Evolutionary conservation across 2,888 invertebrate species (phyloP).

Genomic region (Anoncus sp.): DNA sequence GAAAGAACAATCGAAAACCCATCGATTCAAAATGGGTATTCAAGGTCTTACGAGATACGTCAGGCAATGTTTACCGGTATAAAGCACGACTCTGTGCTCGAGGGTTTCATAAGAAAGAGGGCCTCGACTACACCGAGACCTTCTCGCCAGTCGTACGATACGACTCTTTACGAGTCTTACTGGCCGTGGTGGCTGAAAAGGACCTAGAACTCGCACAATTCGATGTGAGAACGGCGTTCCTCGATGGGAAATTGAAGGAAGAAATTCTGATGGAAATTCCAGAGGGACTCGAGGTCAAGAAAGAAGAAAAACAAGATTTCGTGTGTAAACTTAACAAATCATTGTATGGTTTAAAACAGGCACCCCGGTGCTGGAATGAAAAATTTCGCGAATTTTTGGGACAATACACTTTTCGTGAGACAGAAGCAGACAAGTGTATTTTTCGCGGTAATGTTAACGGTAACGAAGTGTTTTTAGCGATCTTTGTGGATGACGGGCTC

Average conservation of each 20-base stretch:
- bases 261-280: no score
- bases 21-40: constrained; percentile 63
- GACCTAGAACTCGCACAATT: constrained; percentile 64
- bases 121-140: constrained; percentile 22
- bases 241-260: constrained; percentile 46
- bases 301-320: no score
- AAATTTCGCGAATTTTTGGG: constrained; percentile 38
- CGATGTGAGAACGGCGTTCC: constrained; percentile 57
- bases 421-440: no score
- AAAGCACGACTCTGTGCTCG: constrained; percentile 62
- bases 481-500: constrained; percentile 54
- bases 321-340: no score
- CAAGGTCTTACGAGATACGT: constrained; percentile 46
- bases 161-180: constrained; percentile 55
- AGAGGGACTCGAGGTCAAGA: no score
- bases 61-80: constrained; percentile 31
- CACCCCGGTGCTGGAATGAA: no score
- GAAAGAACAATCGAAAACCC: constrained; percentile 4
- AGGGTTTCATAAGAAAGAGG: constrained; percentile 52
- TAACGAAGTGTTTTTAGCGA: constrained; percentile 33
- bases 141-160: no score
- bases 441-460: constrained; percentile 23
- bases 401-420: constrained; percentile 38
- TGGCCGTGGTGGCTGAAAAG: constrained; percentile 61
- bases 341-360: no score